Evolutionary conservation across 2,797 vertebrate genomes (phyloP).

Genomic region (Xiphorhynchus erythropygius): DNA sequence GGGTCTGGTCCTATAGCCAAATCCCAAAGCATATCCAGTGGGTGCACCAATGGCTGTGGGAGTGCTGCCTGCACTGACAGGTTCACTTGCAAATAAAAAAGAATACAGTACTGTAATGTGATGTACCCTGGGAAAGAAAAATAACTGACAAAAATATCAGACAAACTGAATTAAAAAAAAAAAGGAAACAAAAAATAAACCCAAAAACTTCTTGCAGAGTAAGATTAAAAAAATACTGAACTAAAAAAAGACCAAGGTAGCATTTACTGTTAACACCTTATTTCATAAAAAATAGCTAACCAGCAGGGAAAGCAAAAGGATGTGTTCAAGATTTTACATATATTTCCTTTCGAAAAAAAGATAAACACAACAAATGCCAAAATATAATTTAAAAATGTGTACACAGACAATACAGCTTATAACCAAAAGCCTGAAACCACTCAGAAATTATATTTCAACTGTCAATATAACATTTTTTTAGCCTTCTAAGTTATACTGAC

Average conservation of each 20-base stretch:
- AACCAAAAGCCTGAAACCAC: background rate
- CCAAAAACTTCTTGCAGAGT: background rate
- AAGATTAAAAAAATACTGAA: background rate
- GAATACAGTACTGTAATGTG: background rate
- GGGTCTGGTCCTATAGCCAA: background rate
- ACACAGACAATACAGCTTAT: background rate
- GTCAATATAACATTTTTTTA: background rate
- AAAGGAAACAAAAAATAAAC: accelerated
- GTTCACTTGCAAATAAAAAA: background rate
- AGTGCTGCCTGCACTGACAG: background rate
- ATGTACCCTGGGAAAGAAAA: background rate
- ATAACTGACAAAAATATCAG: background rate
- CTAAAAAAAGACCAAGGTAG: accelerated
- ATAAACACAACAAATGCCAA: background rate
- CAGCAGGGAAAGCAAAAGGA: background rate
- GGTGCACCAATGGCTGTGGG: accelerated
- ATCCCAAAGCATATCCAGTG: background rate
- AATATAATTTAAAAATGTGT: background rate
- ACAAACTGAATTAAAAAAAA: background rate
- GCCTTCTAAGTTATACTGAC: background rate
- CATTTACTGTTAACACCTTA: background rate
- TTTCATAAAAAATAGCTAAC: background rate
- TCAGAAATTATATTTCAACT: background rate
- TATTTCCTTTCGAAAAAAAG: background rate
- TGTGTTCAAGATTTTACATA: background rate